Conservation (phyloP, 2,888 invertebrate genomes). For the Ischnura elegans region DNA sequence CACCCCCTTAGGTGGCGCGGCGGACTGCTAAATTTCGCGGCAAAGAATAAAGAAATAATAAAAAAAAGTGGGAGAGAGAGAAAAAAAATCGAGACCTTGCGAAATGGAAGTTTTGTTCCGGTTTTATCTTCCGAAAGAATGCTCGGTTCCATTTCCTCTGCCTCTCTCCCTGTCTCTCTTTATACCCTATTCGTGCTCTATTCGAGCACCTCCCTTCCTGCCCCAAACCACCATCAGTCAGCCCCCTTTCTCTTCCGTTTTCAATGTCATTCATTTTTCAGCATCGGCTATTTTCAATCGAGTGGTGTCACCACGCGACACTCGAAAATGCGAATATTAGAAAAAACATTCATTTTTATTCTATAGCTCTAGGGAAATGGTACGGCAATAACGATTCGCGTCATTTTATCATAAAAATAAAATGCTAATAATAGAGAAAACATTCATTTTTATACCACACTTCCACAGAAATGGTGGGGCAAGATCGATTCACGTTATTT, state of each 20-base stretch:
- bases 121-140: slow-evolving; percentile 1
- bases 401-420: too few species aligned
- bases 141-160: background rate
- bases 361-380: too few species aligned
- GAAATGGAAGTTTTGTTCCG: background rate
- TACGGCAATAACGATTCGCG: too few species aligned
- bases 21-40: background rate
- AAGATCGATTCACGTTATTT: too few species aligned
- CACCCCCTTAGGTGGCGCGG: background rate
- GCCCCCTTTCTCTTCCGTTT: background rate
- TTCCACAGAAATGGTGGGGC: too few species aligned
- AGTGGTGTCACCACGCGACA: background rate
- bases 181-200: background rate
- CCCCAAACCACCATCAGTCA: background rate
- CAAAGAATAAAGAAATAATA: background rate
- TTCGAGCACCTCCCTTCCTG: background rate
- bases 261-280: background rate
- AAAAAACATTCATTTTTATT: too few species aligned
- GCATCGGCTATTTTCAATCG: background rate
- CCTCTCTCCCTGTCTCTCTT: background rate
- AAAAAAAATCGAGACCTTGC: background rate
- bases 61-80: background rate
- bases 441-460: too few species aligned
- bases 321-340: too few species aligned
- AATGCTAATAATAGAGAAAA: too few species aligned